These are phyloP conservation scores for Agrilus cyanescens DNA, from an alignment of 2,888 invertebrate species.

Conservation along the genomic window DNA sequence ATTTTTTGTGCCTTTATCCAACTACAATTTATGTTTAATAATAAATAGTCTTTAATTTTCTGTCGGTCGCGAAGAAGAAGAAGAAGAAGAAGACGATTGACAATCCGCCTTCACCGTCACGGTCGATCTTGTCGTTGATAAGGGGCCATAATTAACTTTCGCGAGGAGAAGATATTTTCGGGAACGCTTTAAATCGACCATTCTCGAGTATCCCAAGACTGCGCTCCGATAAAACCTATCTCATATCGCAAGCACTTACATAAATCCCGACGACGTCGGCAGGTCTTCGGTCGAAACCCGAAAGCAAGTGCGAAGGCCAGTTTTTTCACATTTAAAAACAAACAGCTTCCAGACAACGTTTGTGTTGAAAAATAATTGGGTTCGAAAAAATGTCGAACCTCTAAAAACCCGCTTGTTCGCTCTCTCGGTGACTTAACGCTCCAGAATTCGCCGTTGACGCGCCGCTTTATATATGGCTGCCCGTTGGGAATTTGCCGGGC, in stretches of 20 bases:
- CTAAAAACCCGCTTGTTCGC: constrained; percentile 23
- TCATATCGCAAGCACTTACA: constrained; percentile 24
- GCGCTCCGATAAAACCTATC: constrained; percentile 19
- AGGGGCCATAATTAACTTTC: too few relatives aligned
- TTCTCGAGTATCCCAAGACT: constrained; percentile 7
- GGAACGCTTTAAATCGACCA: too few relatives aligned
- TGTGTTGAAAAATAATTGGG: constrained; percentile 33
- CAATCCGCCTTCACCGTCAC: too few relatives aligned
- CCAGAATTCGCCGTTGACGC: constrained; percentile 31
- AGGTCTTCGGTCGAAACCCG: constrained; percentile 17
- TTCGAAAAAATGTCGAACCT: constrained; percentile 29
- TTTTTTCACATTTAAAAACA: constrained; percentile 26
- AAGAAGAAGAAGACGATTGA: too few relatives aligned
- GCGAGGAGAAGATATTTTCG: too few relatives aligned
- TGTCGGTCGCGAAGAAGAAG: too few relatives aligned
- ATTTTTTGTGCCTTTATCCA: too few relatives aligned
- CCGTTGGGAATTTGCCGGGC: constrained; percentile 9
- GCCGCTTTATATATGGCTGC: constrained; percentile 24
- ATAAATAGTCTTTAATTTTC: too few relatives aligned
- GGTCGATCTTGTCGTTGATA: too few relatives aligned
- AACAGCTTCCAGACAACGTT: constrained; percentile 27
- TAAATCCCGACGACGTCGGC: constrained; percentile 17
- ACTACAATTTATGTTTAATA: too few relatives aligned
- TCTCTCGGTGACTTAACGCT: constrained; percentile 28
- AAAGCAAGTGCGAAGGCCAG: constrained; percentile 27